phyloP scores from a whole-genome alignment of 2,888 invertebrate species.

The Lasioglossum figueresi region DNA sequence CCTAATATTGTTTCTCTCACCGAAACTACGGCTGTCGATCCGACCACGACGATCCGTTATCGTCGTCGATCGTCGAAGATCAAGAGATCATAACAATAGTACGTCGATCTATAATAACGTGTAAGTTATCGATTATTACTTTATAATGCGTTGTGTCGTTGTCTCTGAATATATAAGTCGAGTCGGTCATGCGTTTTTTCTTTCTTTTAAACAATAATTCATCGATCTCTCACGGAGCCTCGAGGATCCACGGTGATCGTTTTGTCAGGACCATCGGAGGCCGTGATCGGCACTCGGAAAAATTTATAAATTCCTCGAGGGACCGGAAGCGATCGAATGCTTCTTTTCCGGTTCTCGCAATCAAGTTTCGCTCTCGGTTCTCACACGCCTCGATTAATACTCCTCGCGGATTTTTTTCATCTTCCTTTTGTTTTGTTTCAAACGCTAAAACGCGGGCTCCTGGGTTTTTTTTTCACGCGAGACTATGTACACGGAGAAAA shows the following conservation, averaged over 20 bases:
- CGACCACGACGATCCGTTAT: slow-evolving; percentile 21
- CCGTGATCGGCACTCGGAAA: not conserved
- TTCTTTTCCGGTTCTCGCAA: not conserved
- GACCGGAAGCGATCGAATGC: not conserved
- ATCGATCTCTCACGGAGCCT: not conserved
- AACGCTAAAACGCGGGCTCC: slow-evolving; percentile 62
- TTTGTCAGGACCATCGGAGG: not conserved
- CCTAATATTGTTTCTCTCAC: not conserved
- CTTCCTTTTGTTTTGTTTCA: slow-evolving; percentile 1
- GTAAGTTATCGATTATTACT: slow-evolving; percentile 77
- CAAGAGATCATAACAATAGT: slow-evolving; percentile 70
- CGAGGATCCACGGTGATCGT: slow-evolving; percentile 11
- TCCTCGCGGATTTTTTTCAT: not conserved
- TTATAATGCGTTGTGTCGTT: slow-evolving; percentile 84
- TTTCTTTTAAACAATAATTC: not conserved
- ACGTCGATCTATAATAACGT: slow-evolving; percentile 53
- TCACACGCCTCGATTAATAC: not conserved
- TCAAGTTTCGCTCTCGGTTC: not conserved
- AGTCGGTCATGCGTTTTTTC: slow-evolving; percentile 66
- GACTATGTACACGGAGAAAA: slow-evolving; percentile 75
- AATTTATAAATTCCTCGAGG: not conserved
- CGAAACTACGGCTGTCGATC: not conserved
- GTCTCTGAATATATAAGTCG: slow-evolving; percentile 82
- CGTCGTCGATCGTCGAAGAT: slow-evolving; percentile 26
- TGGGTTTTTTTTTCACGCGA: slow-evolving; percentile 51